phyloP scores from a whole-genome alignment of 2,797 vertebrate genomes.

The Oophaga sylvatica region DNA sequence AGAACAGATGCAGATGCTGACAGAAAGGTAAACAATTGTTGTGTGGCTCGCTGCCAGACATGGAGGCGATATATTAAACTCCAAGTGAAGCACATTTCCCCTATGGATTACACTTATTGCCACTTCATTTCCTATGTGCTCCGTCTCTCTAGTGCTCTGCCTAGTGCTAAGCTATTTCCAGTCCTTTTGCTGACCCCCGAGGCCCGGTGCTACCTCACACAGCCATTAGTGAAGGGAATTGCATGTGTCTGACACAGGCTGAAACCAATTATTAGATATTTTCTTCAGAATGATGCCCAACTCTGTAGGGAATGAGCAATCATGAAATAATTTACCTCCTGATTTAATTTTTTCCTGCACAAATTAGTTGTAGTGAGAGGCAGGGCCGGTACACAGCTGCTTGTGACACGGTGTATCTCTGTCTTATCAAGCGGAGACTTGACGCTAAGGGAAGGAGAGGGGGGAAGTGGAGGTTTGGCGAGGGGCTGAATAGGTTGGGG shows the following conservation, averaged over 20 bases:
- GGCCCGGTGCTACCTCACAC: slow-evolving; percentile 87
- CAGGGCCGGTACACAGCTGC: slow-evolving; percentile 72
- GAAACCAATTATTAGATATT: slow-evolving; percentile 99
- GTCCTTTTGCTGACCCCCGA: slow-evolving; percentile 89
- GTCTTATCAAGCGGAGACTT: slow-evolving; percentile 78
- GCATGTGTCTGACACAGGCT: slow-evolving; percentile 97
- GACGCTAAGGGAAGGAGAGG: slow-evolving; percentile 69
- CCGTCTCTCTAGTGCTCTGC: slow-evolving; percentile 74
- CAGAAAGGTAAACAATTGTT: slow-evolving; percentile 99
- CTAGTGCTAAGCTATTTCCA: slow-evolving; percentile 82
- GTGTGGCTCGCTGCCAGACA: slow-evolving; percentile 94
- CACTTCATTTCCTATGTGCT: slow-evolving; percentile 95
- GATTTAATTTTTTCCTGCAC: slow-evolving; percentile 97
- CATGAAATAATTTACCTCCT: slow-evolving; percentile 98
- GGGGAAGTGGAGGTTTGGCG: slow-evolving; percentile 38
- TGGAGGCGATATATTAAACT: slow-evolving; percentile 95
- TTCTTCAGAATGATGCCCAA: slow-evolving; percentile 97
- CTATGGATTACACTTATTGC: slow-evolving; percentile 96
- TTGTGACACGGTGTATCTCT: slow-evolving; percentile 68
- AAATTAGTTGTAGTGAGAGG: slow-evolving; percentile 80
- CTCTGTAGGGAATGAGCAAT: slow-evolving; percentile 97
- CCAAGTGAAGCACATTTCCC: slow-evolving; percentile 96
- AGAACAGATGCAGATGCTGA: slow-evolving; percentile 98
- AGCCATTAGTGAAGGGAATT: slow-evolving; percentile 96
- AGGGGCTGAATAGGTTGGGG: slow-evolving; percentile 68